Evolutionary conservation across 2,888 invertebrate genomes (phyloP), one percentile per base, ranked within the genome.

Genomic region (Cancer borealis): DNA sequence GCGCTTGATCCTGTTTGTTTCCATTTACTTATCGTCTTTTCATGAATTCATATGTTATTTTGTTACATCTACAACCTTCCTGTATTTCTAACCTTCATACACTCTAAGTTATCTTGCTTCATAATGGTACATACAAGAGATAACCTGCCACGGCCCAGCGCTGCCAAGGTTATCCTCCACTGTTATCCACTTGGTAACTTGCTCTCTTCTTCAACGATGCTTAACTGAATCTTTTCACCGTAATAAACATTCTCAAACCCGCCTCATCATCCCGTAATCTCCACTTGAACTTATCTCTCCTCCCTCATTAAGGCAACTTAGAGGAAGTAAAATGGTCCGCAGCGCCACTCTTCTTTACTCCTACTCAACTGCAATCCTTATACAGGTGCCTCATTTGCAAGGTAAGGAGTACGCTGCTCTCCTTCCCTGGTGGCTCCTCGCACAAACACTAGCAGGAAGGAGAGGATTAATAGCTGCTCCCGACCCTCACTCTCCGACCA

Each of bases 321-420:
- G 66, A 14, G 66, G 66, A 66, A 21, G n/a, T 66, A 66, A 66
- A 66, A 66, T n/a, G 66, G n/a, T 66, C 66, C 66, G 66, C 21
- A 66, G 8, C 66, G 21, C 66, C 21, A 14, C 66, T 17, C n/a
- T 66, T 21, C 66, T 66, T n/a, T 21, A 66, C 66, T 66, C 66
- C n/a, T n/a, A 66, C 66, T 66, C 66, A 66, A 66, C 66, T n/a
- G 66, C 66, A n/a, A 17, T n/a, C 66, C 66, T 66, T 66, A 66
- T 66, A 66, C 66, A 66, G 66, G 66, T 66, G 66, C 21, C 66
- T 66, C 66, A 66, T 66, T 66, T 66, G 66, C 66, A 66, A 66
- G 66, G 66, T 66, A 21, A 66, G 66, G 66, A 66, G 66, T n/a
- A 66, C 66, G 66, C 66, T 66, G 6, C n/a, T 66, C 66, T 21